These are phyloP conservation scores for Drosophila kurseongensis DNA, from an alignment of 1,140 invertebrate species.

Conservation along the genomic window DNA sequence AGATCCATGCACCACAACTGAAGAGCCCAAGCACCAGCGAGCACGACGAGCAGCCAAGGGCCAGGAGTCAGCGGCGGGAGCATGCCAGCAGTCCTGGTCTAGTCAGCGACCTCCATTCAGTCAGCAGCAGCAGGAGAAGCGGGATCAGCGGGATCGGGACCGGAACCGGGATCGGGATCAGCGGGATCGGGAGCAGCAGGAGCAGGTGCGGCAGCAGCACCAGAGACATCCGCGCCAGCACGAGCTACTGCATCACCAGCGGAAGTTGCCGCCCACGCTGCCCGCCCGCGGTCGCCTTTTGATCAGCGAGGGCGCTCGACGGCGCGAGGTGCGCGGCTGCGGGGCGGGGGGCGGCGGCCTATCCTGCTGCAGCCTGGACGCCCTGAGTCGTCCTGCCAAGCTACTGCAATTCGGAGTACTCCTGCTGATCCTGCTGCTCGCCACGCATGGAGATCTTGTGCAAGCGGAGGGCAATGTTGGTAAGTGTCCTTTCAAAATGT, in stretches of 20 bases:
- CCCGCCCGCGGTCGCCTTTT: constrained; percentile 28
- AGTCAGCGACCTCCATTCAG: constrained; percentile 23
- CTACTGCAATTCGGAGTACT: constrained; percentile 61
- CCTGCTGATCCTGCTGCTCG: constrained; percentile 65
- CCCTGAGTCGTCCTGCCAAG: constrained; percentile 44
- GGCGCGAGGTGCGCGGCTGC: constrained; percentile 26
- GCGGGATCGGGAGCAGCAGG: not conserved
- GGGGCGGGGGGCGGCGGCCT: constrained; percentile 36
- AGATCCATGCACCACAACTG: constrained; percentile 56
- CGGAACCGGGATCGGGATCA: not conserved
- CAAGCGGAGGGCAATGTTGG: constrained; percentile 81
- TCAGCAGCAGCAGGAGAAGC: constrained; percentile 13
- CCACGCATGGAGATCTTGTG: constrained; percentile 67
- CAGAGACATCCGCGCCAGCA: constrained; percentile 29
- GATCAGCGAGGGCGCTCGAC: constrained; percentile 31
- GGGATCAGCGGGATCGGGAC: not conserved
- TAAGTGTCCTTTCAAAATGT: constrained; percentile 39
- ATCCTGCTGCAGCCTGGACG: constrained; percentile 61
- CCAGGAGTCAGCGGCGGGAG: constrained; percentile 10
- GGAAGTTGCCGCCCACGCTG: constrained; percentile 12
- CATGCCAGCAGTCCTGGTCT: constrained; percentile 38
- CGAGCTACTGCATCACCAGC: constrained; percentile 45
- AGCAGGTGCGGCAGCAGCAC: constrained; percentile 2
- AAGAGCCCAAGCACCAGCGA: constrained; percentile 46
- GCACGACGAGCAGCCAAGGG: constrained; percentile 26